Base-by-base conservation (phyloP, 2,113 vertebrate species). In the Neofelis nebulosa region DNA sequence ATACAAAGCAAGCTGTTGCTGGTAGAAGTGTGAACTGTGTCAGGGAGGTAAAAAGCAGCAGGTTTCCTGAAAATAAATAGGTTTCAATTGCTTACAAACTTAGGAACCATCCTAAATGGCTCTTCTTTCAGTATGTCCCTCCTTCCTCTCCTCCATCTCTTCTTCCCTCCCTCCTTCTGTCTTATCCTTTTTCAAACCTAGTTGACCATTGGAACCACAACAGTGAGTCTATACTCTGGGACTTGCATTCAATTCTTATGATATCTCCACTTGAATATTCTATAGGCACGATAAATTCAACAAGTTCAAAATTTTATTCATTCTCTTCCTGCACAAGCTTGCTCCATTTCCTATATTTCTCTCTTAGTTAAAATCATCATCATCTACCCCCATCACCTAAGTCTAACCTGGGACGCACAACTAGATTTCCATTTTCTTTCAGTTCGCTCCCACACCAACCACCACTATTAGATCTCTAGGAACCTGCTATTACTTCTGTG, bases 341-440 rank as follows among this genome's bases (percentile, higher is more conserved):
- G 14, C 31, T 93, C 69, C 5, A 68, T 69, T 90, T 94, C 27
- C 36, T 96, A 1, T 89, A 50, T 91, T 93, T 84, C 5, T 48
- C 25, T 66, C 21, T 91, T 93, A 63, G 38, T 92, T 80, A 90
- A 68, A 91, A 97, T 50, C n/a, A 78, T 82, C 29, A 12, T 93
- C 18, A 65, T 92, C 52, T 92, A 63, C 4, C 45, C 45, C 18
- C 4, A 57, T 38, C 4, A 84, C 41, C 45, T 55, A 66, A 84
- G 48, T 76, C n/a, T 71, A 91, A 84, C 57, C 14, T 63, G 16
- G 41, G 0, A 27, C 41, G 48, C 36, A 50, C 25, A 78, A 74
- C 15, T 27, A 88, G 41, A 74, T 48, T 95, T 92, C 7, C 4
- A 65, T 29, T 91, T 68, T 97, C 86, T 38, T 14, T 94, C 36